phyloP scores from a whole-genome alignment of 2,113 vertebrate species.

The Vireo altiloquus region DNA sequence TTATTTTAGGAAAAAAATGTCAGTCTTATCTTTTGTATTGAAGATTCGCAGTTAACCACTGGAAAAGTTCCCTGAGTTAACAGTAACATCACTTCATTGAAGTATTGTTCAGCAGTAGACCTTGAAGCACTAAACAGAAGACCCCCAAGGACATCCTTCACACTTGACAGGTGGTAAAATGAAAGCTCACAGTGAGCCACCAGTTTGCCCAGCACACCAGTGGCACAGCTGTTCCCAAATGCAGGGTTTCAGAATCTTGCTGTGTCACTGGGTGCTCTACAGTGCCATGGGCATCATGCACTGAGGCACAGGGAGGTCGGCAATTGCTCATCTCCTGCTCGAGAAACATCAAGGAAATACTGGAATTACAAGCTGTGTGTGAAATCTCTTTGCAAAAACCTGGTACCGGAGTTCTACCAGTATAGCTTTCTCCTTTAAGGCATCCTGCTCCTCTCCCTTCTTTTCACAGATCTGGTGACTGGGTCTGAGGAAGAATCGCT shows the following conservation, averaged over 20 bases:
- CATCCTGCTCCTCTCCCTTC: not conserved
- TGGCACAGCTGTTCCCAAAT: not conserved
- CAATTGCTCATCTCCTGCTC: not conserved
- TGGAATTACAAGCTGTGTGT: not conserved
- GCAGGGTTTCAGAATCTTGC: not conserved
- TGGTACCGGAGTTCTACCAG: not conserved
- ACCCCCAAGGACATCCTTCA: not conserved
- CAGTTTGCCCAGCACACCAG: not conserved
- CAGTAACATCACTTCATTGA: not conserved
- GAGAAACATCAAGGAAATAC: not conserved
- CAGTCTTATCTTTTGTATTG: not conserved
- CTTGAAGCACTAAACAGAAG: not conserved
- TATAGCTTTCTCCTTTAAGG: not conserved
- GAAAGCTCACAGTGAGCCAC: not conserved
- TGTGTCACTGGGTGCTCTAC: not conserved
- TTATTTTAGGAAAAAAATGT: not conserved
- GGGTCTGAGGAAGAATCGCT: not conserved
- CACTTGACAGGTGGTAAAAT: not conserved
- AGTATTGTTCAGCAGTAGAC: not conserved
- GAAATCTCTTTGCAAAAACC: not conserved
- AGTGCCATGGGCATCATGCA: rapidly evolving
- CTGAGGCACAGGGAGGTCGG: not conserved
- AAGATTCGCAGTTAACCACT: not conserved
- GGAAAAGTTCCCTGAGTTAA: not conserved
- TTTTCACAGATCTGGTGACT: not conserved